Conservation (phyloP, 2,797 vertebrate genomes). For the Falco biarmicus region DNA sequence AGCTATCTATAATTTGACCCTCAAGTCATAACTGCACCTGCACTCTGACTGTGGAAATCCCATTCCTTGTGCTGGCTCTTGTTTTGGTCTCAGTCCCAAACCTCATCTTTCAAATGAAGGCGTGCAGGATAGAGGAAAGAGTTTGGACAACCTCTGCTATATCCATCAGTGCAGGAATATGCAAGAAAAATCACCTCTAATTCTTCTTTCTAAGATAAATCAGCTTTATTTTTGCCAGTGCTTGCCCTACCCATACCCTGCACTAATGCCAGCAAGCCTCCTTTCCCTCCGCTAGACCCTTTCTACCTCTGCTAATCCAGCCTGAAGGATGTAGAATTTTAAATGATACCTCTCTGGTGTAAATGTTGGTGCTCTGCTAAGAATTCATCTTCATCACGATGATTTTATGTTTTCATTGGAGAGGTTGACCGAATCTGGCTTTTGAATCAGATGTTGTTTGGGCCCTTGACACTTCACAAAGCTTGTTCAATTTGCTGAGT, state of each 20-base stretch:
- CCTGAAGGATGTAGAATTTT: background rate
- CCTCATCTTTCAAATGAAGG: background rate
- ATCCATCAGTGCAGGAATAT: background rate
- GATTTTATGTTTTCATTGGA: background rate
- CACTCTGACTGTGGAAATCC: background rate
- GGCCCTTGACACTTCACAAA: background rate
- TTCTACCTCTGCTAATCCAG: background rate
- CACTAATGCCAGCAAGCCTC: background rate
- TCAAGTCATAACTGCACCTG: background rate
- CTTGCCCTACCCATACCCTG: background rate
- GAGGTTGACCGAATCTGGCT: background rate
- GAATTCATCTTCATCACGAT: background rate
- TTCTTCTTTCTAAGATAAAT: background rate
- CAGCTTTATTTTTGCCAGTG: background rate
- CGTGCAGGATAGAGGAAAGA: background rate
- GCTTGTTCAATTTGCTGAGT: conserved; percentile 21
- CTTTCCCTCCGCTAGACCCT: background rate
- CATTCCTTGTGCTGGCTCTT: background rate
- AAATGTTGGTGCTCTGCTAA: background rate
- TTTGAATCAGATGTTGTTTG: conserved; percentile 18
- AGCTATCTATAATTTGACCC: background rate
- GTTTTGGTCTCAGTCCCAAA: background rate
- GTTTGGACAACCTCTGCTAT: background rate
- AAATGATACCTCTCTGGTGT: background rate
- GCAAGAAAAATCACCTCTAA: background rate